A percentile compares a stretch with the other conserved stretches of the same genome.
Conservation (phyloP, 1,140 invertebrate species). For the Cephus cinctus region DNA sequence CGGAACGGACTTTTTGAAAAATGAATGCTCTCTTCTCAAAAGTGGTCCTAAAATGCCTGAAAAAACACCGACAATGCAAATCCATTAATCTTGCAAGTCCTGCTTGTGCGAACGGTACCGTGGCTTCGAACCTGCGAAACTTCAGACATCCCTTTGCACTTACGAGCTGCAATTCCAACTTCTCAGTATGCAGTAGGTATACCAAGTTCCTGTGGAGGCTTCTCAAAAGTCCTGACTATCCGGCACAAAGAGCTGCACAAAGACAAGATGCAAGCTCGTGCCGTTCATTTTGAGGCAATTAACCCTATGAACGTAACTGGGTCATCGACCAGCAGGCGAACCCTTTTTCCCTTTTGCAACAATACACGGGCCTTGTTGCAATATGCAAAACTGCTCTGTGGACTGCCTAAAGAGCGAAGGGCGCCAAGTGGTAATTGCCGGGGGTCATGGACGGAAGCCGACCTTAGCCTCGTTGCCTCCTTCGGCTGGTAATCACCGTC, state of each 20-base stretch:
- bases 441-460: constrained; percentile 25
- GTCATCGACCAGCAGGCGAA: constrained; percentile 15
- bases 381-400: constrained; percentile 28
- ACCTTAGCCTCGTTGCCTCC: constrained; percentile 33
- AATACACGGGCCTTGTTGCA: constrained; percentile 19
- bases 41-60: constrained; percentile 44
- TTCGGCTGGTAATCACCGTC: too few species aligned
- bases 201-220: not conserved
- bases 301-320: constrained; percentile 21
- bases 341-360: constrained; percentile 23
- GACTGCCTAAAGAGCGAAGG: constrained; percentile 12
- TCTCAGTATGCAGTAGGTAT: not conserved
- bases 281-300: constrained; percentile 22
- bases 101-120: constrained; percentile 10
- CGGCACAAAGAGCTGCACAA: too few species aligned
- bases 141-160: constrained; percentile 41
- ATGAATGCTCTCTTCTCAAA: constrained; percentile 39
- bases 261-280: not conserved
- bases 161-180: constrained; percentile 17
- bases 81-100: constrained; percentile 42
- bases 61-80: constrained; percentile 45
- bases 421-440: constrained; percentile 26
- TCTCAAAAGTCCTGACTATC: not conserved
- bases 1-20: constrained; percentile 39
- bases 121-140: constrained; percentile 21